phyloP scores from a whole-genome alignment of 1,140 invertebrate species.

The Ectropis grisescens region DNA sequence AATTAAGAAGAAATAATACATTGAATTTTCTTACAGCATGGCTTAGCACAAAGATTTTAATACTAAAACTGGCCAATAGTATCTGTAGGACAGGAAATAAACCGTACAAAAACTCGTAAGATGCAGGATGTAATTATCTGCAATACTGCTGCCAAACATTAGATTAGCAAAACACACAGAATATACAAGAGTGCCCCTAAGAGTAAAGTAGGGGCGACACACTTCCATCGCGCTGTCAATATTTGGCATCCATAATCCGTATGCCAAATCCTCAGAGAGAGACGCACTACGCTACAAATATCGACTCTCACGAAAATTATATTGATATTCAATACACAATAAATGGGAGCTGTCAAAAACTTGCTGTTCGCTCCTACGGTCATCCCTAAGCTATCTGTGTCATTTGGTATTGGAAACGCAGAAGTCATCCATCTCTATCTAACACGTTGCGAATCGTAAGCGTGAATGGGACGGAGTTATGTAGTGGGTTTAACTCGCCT shows the following conservation, averaged over 20 bases:
- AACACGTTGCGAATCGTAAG: constrained; percentile 18
- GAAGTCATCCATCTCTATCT: constrained; percentile 25
- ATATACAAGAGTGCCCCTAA: too few relatives aligned
- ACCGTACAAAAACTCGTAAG: too few relatives aligned
- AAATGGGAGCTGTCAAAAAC: constrained; percentile 70
- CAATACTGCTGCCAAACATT: too few relatives aligned
- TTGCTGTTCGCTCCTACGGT: constrained; percentile 69
- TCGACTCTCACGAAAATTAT: constrained; percentile 68
- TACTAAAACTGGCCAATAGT: too few relatives aligned
- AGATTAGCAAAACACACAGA: too few relatives aligned
- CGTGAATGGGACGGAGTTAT: constrained; percentile 38
- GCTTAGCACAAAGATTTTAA: too few relatives aligned
- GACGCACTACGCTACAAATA: constrained; percentile 58
- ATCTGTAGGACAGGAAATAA: too few relatives aligned
- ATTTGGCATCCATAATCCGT: constrained; percentile 67
- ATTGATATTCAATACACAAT: constrained; percentile 72
- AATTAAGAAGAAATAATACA: too few relatives aligned
- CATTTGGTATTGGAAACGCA: constrained; percentile 67
- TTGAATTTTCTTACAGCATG: too few relatives aligned
- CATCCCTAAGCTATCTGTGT: constrained; percentile 69
- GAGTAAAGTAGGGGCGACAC: constrained; percentile 17
- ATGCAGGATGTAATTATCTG: too few relatives aligned
- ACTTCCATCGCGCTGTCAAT: constrained; percentile 42
- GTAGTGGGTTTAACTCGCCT: constrained; percentile 60
- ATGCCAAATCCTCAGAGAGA: constrained; percentile 49